Base-by-base conservation (phyloP, 35 echinoderm and acorn worm genomes). In the Ophioderma brevispina region DNA sequence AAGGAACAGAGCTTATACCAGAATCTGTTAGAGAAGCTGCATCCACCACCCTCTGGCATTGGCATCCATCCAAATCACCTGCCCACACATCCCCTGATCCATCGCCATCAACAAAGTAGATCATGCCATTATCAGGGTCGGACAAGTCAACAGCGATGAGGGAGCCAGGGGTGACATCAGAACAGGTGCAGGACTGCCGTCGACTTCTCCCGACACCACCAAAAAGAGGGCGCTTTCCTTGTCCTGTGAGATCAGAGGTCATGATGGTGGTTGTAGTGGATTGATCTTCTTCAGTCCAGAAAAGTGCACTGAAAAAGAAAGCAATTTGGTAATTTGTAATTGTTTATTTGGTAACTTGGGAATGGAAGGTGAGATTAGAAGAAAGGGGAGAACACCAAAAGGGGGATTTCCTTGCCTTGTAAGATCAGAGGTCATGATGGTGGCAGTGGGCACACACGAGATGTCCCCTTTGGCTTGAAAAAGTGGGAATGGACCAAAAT, bases 11-110 rank as follows among this genome's bases (percentile, higher is more conserved):
- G 21, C n/a, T 63, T 80, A 21, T 84, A 93, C 91, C 91, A 63
- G 91, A 90, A 18, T 91, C 36, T 40, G 83, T 38, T 41, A 83
- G 76, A 17, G 37, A 79, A 18, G 91, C 50, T 31, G 82, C 88
- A 81, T 82, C 49, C 52, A 97, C 75, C 0, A 96, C 76, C 23
- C 80, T 8, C 14, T 63, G 70, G 59, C 91, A 92, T 38, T 90
- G 86, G 78, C 95, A 97, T 64, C 87, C 91, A 28, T 77, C 83
- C 33, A 85, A 34, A 75, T 97, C 95, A 40, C 88, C 84, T 13
- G 55, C 84, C 91, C 87, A 91, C 0, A 97, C 37, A 81, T 93
- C 55, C 52, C 84, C 63, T 14, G 39, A 63, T 13, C 33, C 41
- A 75, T 15, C 18, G 75, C 85, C 88, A 4, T 42, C 84, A 39